phyloP scores from a whole-genome alignment of 2,888 invertebrate species.

The Synergus itoensis region DNA sequence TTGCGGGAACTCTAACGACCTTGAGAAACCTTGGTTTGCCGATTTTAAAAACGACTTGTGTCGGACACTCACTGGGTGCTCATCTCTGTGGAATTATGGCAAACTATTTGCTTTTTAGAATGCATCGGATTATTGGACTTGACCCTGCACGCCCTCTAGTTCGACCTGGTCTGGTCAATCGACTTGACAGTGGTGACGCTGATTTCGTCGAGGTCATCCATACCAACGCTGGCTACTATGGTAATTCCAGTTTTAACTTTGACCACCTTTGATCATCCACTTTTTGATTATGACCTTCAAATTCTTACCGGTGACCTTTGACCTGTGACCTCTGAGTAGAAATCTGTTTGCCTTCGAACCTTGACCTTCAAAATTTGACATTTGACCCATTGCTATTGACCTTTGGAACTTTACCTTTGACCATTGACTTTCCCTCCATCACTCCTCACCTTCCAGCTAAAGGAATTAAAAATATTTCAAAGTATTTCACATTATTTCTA shows the following conservation, averaged over 20 bases:
- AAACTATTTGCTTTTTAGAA: constrained; percentile 85
- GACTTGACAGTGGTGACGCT: constrained; percentile 87
- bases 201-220: constrained; percentile 88
- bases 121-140: constrained; percentile 86
- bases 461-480: not conserved
- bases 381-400: no score
- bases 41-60: constrained; percentile 85
- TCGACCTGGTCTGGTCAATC: constrained; percentile 82
- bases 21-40: constrained; percentile 84
- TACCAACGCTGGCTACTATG: constrained; percentile 89
- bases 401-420: not conserved
- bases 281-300: no score
- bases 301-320: no score
- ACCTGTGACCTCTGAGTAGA: no score
- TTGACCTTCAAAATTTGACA: no score
- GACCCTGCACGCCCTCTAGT: constrained; percentile 89
- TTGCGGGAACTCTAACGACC: constrained; percentile 82
- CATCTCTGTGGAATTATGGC: constrained; percentile 88
- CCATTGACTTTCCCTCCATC: no score
- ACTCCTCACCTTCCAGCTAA: no score
- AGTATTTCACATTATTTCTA: constrained; percentile 19
- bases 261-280: not conserved
- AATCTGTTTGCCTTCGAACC: no score
- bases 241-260: constrained; percentile 66
- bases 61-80: constrained; percentile 88